Evolutionary conservation across 2,888 invertebrate genomes (phyloP).

Genomic region (Caenorhabditis sp.): DNA sequence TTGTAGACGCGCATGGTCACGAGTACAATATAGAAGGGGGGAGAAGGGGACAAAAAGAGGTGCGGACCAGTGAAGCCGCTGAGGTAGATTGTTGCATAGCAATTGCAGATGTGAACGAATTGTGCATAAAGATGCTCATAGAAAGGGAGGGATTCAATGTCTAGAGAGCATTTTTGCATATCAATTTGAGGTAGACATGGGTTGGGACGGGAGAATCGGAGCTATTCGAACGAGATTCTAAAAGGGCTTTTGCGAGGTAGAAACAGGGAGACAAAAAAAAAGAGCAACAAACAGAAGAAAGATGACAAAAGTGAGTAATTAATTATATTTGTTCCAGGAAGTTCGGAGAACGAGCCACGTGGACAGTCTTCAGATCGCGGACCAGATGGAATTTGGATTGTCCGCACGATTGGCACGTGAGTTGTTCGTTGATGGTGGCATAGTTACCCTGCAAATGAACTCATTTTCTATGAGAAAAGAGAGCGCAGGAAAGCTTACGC

Average conservation of each 20-base stretch:
- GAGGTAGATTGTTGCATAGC: constrained; percentile 51
- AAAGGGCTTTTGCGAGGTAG: constrained; percentile 5
- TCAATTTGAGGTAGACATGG: constrained; percentile 14
- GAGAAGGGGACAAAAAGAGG: background rate
- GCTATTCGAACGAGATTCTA: constrained; percentile 12
- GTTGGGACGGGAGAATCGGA: background rate
- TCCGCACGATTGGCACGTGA: constrained; percentile 64
- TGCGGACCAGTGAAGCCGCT: constrained; percentile 45
- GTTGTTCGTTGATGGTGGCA: constrained; percentile 61
- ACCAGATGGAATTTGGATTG: constrained; percentile 59
- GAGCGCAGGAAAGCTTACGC: constrained; percentile 57
- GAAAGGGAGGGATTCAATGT: background rate
- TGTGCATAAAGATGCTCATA: constrained; percentile 19
- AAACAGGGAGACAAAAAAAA: constrained; percentile 1
- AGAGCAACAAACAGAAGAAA: background rate
- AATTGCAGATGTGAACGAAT: background rate
- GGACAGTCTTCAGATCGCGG: constrained; percentile 48
- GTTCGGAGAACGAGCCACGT: constrained; percentile 22
- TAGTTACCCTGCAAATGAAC: constrained; percentile 67
- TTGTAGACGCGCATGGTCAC: too few species aligned
- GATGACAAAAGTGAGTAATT: constrained; percentile 18
- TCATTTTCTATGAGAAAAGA: too few species aligned
- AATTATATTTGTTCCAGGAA: too few species aligned
- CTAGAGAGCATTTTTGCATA: constrained; percentile 5
- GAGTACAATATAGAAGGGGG: background rate